Evolutionary conservation across 2,113 vertebrate genomes (phyloP).

Genomic region (Pogonocichla stellata): DNA sequence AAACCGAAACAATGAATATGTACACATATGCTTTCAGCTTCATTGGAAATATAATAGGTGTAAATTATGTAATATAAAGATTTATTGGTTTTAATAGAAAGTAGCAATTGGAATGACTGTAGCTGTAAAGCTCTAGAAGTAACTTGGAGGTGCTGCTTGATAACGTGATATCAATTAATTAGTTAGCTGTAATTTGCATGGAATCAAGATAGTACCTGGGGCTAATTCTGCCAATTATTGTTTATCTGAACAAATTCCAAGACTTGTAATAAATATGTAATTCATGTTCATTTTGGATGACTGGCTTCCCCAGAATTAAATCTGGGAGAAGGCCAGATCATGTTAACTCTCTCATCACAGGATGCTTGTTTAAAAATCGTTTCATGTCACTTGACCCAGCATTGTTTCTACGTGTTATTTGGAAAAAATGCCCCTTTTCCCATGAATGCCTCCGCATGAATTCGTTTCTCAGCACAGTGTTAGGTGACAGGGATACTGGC

Average conservation of each 20-base stretch:
- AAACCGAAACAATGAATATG: neutral
- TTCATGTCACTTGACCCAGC: accelerated
- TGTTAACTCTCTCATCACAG: neutral
- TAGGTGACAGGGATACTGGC: neutral
- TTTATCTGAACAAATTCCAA: constrained; percentile 26
- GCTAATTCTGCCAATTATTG: neutral
- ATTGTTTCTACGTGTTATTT: neutral
- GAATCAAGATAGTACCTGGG: neutral
- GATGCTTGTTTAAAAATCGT: neutral
- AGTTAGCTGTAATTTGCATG: neutral
- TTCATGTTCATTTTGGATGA: constrained; percentile 1
- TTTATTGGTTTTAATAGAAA: neutral
- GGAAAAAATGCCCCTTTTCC: neutral
- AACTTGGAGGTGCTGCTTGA: neutral
- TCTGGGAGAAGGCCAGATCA: neutral
- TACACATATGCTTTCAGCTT: neutral
- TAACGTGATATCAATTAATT: neutral
- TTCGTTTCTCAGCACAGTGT: neutral
- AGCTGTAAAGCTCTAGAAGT: neutral
- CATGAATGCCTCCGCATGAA: neutral
- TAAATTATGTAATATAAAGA: neutral
- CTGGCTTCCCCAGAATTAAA: neutral
- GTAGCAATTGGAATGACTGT: neutral
- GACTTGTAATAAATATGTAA: neutral
- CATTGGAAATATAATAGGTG: neutral